A percentile compares a stretch with the other conserved stretches of the same genome.
phyloP scores from a whole-genome alignment of 1,140 invertebrate genomes.

The Agraylea sexmaculata region DNA sequence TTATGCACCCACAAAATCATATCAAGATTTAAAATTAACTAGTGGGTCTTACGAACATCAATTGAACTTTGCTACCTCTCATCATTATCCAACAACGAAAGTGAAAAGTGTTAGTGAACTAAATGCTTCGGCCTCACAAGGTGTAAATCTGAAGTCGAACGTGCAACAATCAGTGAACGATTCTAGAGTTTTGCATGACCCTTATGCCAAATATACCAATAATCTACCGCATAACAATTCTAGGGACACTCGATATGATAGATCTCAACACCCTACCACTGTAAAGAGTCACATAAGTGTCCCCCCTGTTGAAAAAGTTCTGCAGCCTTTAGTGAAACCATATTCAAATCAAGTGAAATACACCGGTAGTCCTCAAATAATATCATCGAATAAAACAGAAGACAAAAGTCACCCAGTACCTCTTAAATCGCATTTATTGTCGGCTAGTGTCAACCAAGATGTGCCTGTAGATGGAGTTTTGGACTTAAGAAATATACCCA shows the following conservation, averaged over 20 bases:
- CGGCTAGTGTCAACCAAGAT: conserved; percentile 9
- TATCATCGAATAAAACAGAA: conserved; percentile 11
- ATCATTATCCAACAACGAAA: conserved; percentile 19
- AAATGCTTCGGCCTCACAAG: conserved; percentile 17
- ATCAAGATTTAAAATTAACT: conserved; percentile 18
- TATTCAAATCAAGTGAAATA: conserved; percentile 14
- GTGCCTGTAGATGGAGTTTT: conserved; percentile 44
- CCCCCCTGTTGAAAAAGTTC: conserved; percentile 11
- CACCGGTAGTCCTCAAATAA: neutral
- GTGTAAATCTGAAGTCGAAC: conserved; percentile 18
- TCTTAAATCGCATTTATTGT: conserved; percentile 17
- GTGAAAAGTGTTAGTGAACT: conserved; percentile 20
- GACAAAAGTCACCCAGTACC: conserved; percentile 16
- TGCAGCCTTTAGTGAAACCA: conserved; percentile 9
- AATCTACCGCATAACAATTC: conserved; percentile 8
- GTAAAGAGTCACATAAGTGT: conserved; percentile 10
- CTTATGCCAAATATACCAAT: conserved; percentile 15
- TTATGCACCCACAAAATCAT: conserved; percentile 15
- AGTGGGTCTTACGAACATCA: conserved; percentile 17
- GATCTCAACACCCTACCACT: conserved; percentile 3
- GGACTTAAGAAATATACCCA: conserved; percentile 48
- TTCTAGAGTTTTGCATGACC: conserved; percentile 8
- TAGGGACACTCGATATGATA: conserved; percentile 7
- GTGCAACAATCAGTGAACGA: conserved; percentile 7
- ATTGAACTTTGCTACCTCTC: conserved; percentile 15